A percentile compares a stretch with the other conserved stretches of the same genome.
Conservation (phyloP, 1,140 invertebrate species). For the Pseudomyrmex dendroicus region DNA sequence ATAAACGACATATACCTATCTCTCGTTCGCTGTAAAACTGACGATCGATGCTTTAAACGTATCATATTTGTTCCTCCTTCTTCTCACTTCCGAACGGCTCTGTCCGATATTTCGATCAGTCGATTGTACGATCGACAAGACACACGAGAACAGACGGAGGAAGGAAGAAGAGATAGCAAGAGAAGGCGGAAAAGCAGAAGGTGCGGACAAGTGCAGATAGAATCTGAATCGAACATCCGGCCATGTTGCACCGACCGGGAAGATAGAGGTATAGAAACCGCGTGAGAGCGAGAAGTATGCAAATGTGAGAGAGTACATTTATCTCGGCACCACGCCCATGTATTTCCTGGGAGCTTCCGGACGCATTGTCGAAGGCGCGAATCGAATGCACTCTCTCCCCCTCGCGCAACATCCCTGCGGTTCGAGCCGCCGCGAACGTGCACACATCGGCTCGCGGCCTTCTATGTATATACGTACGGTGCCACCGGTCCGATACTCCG, state of each 20-base stretch:
- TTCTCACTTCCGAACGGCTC: background rate
- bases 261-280: conserved; percentile 47
- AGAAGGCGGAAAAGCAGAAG: background rate
- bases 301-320: conserved; percentile 83
- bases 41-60: conserved; percentile 12
- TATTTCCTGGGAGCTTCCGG: conserved; percentile 82
- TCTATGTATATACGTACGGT: conserved; percentile 24
- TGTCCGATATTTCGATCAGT: background rate
- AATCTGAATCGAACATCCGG: conserved; percentile 14
- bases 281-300: conserved; percentile 78
- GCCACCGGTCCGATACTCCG: conserved; percentile 78
- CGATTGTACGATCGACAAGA: conserved; percentile 23
- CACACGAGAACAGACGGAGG: background rate
- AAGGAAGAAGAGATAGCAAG: no score
- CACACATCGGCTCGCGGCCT: conserved; percentile 23
- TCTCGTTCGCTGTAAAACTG: background rate
- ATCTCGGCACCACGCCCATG: conserved; percentile 82
- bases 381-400: conserved; percentile 75
- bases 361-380: conserved; percentile 79
- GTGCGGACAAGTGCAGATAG: conserved; percentile 26
- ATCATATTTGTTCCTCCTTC: background rate
- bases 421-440: conserved; percentile 31
- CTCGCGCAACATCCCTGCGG: conserved; percentile 26
- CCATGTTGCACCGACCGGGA: background rate
- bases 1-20: background rate